phyloP scores from a whole-genome alignment of 2,888 invertebrate species.

The Amorpha juglandis region DNA sequence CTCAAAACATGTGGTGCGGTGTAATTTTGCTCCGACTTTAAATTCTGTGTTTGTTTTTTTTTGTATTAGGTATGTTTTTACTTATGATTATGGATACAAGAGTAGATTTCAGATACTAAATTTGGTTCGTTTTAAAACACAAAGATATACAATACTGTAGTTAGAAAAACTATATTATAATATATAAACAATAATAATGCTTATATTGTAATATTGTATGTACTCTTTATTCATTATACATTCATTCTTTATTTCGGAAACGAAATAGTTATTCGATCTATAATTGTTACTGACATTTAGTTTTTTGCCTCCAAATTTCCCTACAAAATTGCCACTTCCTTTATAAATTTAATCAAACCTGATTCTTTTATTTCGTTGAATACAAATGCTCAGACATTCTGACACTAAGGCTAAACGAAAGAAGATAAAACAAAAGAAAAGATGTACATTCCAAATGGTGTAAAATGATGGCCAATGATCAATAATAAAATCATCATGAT shows the following conservation, averaged over 20 bases:
- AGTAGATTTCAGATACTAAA: no score
- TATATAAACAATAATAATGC: no score
- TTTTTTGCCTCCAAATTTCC: not conserved
- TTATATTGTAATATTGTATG: no score
- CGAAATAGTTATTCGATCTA: no score
- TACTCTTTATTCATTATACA: no score
- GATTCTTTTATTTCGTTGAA: not conserved
- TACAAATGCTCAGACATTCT: constrained; percentile 58
- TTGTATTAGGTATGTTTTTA: no score
- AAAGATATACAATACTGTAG: no score
- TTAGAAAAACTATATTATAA: no score
- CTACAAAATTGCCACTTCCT: not conserved
- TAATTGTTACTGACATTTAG: not conserved
- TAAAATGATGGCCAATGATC: constrained; percentile 39
- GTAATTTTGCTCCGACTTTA: not conserved
- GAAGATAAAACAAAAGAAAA: constrained; percentile 41
- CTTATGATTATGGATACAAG: no score
- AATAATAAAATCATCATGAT: constrained; percentile 41
- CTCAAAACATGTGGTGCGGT: not conserved
- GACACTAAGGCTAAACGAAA: constrained; percentile 44
- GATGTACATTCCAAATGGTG: constrained; percentile 44
- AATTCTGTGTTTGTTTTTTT: not conserved
- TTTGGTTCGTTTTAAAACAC: no score
- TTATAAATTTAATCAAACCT: not conserved
- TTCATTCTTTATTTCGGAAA: no score